Evolutionary conservation across 2,888 invertebrate species (phyloP).

Genomic region (Gisinianus flammeolus): DNA sequence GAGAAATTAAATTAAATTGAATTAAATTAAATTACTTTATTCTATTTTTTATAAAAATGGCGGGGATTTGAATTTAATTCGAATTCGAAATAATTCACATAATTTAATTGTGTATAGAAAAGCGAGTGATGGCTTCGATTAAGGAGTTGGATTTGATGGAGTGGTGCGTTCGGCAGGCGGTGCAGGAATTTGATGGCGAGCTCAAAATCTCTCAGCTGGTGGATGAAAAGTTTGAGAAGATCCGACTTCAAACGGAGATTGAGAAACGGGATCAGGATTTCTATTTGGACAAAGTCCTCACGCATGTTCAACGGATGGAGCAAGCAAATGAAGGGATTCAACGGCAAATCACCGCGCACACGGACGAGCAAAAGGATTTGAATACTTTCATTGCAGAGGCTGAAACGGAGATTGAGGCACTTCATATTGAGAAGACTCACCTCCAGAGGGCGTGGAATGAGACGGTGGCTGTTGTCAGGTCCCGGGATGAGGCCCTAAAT

Average conservation of each 20-base stretch:
- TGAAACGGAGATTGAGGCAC: slow-evolving; percentile 55
- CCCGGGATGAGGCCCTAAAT: slow-evolving; percentile 56
- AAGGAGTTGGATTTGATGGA: slow-evolving; percentile 57
- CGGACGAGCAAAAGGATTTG: slow-evolving; percentile 56
- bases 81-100: too few species aligned
- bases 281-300: slow-evolving; percentile 56
- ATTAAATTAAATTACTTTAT: too few species aligned
- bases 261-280: slow-evolving; percentile 57
- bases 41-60: too few species aligned
- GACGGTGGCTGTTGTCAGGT: slow-evolving; percentile 55
- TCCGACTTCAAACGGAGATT: slow-evolving; percentile 51
- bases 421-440: slow-evolving; percentile 58
- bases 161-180: slow-evolving; percentile 54
- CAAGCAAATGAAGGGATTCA: slow-evolving; percentile 55
- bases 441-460: slow-evolving; percentile 58
- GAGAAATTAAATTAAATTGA: slow-evolving; percentile 2
- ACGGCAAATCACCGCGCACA: slow-evolving; percentile 56
- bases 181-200: slow-evolving; percentile 55
- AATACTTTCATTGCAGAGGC: slow-evolving; percentile 54
- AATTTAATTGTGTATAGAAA: too few species aligned
- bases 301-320: slow-evolving; percentile 57
- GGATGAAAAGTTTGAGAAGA: slow-evolving; percentile 56
- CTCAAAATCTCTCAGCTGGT: slow-evolving; percentile 53
- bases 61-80: too few species aligned
- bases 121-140: slow-evolving; percentile 47